Evolutionary conservation across 2,888 invertebrate genomes (phyloP).

Genomic region (Caenorhabditis sulstoni): DNA sequence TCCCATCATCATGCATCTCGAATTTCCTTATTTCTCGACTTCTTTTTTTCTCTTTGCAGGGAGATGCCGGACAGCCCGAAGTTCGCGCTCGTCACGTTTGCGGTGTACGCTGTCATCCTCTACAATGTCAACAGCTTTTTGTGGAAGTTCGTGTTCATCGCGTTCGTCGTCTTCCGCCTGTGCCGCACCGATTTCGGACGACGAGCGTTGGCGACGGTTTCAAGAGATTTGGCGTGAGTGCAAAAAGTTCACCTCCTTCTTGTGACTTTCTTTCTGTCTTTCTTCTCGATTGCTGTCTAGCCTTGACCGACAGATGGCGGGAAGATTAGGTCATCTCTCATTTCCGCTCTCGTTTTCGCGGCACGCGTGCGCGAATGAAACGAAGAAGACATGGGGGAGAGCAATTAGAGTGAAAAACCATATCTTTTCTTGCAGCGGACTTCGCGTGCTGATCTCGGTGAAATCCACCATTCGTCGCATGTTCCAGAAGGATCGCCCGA

Average conservation of each 20-base stretch:
- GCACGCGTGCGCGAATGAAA: too few species aligned
- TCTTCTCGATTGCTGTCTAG: constrained; percentile 6
- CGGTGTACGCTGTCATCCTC: constrained; percentile 64
- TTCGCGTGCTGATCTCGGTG: constrained; percentile 69
- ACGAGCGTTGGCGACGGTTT: constrained; percentile 70
- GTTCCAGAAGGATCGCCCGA: constrained; percentile 70
- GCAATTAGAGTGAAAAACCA: constrained; percentile 32
- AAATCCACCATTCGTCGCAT: constrained; percentile 68
- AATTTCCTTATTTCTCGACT: too few species aligned
- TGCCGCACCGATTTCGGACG: constrained; percentile 66
- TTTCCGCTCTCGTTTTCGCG: constrained; percentile 13
- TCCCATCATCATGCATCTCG: neutral
- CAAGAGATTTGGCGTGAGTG: constrained; percentile 76
- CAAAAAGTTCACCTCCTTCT: neutral
- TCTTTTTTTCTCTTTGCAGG: constrained; percentile 57
- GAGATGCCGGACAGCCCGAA: constrained; percentile 66
- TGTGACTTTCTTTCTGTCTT: neutral
- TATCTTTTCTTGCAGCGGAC: constrained; percentile 70
- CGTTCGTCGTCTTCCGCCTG: constrained; percentile 67
- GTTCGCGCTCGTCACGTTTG: constrained; percentile 64
- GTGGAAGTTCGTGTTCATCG: constrained; percentile 66
- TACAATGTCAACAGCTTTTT: constrained; percentile 56
- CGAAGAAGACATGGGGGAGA: too few species aligned
- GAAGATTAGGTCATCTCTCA: constrained; percentile 29
- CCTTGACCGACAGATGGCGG: constrained; percentile 6